Evolutionary conservation across 2,888 invertebrate species (phyloP), one percentile per base, ranked within the genome.

Genomic region (Bhutanitis thaidina): DNA sequence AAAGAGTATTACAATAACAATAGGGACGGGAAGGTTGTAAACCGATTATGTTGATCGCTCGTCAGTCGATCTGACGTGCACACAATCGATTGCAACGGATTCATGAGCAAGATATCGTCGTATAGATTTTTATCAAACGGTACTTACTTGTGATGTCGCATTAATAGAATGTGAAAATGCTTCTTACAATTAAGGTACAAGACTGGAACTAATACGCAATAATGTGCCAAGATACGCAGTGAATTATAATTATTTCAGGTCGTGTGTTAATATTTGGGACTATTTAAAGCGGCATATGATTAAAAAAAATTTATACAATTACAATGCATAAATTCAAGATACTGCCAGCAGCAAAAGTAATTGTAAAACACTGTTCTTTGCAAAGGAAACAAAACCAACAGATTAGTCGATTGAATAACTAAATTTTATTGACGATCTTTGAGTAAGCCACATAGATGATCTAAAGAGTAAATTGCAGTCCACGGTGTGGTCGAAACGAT

Each of bases 1-100:
- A 82, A 78, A 75, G 71, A 61, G 67, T 59, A 77, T 83, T 81
- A 82, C 70, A 84, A 81, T 82, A 75, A 84, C 82, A 84, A 81
- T 82, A 72, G 77, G 65, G 64, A 71, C 80, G 77, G 80, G 82
- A 12, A 34, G 34, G 77, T 69, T 66, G 72, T 86, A 86, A 87
- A 83, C 82, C 85, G 87, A 87, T 87, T 88, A 87, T 69, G 71
- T 60, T 79, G 84, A 83, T 80, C 77, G 74, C 62, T 76, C 75
- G 80, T 86, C 83, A 80, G 74, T 81, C 80, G 77, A 67, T 72
- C 63, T 74, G 84, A 82, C 80, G 75, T 68, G 66, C 59, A 63
- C 70, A 84, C 79, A 87, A 86, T 84, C 74, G 74, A 71, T 78
- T 67, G 72, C 71, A 67, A 71, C 64, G 73, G 80, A 82, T 78